Evolutionary conservation across 2,113 vertebrate species (phyloP), one percentile per base, ranked within the genome.

Genomic region (Silurus glanis): DNA sequence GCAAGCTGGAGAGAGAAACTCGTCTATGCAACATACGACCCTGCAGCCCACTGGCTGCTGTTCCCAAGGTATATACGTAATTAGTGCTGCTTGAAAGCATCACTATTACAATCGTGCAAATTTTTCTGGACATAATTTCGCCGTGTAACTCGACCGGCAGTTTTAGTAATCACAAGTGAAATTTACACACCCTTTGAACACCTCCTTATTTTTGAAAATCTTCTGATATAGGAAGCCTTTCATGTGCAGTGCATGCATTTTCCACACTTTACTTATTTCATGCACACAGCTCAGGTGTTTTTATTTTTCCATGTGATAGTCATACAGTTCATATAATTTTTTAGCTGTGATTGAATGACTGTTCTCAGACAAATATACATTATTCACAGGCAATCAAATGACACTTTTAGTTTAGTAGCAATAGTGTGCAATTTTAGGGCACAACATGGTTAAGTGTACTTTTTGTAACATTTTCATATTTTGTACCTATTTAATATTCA

Each of bases 1-100:
- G 96, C 90, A 96, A 96, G 85, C 92, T 96, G 89, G 90, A 94
- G 87, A 95, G 95, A 91, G 95, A 96, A 91, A 95, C 93, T 0
- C 94, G 93, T 0, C 94, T 96, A 80, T 96, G 96, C 89, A 95
- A 95, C 92, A 87, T 95, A 71, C 93, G 95, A 13, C 94, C 94
- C 78, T 96, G 96, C 89, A 94, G 93, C 87, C 93, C 95, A 69
- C 90, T 94, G 90, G 87, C 92, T 5, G 80, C 93, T 72, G 92
- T 94, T 0, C 91, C 94, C 56, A 96, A 96, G 96, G 95, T 96
- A 37, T 37, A 37, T 37, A 37, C 37, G 37, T 37, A 37, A 37
- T 37, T 37, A 37, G 37, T 37, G 37, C 0, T 37, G 37, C 37
- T 37, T 37, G 37, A 37, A 37, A 37, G 37, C 37, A 37, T 37